phyloP scores from a whole-genome alignment of 2,797 vertebrate genomes.

The Urophycis tenuis region DNA sequence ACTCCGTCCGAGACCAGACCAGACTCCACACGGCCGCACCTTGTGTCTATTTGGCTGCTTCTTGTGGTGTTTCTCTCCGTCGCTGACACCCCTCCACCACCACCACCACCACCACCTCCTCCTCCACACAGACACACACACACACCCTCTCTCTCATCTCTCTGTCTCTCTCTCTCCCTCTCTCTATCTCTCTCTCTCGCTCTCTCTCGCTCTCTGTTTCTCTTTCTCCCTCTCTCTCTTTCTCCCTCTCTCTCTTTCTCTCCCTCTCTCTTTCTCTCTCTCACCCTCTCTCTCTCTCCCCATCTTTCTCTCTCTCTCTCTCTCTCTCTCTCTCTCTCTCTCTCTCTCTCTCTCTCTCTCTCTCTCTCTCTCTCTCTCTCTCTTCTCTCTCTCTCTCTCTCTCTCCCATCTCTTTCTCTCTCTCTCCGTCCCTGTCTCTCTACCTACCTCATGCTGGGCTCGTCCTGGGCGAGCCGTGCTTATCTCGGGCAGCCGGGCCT shows the following conservation, averaged over 20 bases:
- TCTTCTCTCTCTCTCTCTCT: slow-evolving; percentile 32
- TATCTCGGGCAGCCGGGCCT: slow-evolving; percentile 37
- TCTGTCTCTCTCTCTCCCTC: slow-evolving; percentile 27
- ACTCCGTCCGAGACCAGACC: too few species aligned
- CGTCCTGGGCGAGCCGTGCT: slow-evolving; percentile 47
- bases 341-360: slow-evolving; percentile 30
- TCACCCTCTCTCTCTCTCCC: slow-evolving; percentile 37
- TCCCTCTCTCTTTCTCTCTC: slow-evolving; percentile 24
- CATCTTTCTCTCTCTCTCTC: slow-evolving; percentile 29
- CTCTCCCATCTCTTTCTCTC: slow-evolving; percentile 35
- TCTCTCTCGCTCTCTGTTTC: not conserved
- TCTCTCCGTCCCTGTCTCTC: slow-evolving; percentile 29
- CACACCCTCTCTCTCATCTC: too few species aligned
- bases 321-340: slow-evolving; percentile 28
- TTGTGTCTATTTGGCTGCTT: too few species aligned
- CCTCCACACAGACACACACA: too few species aligned
- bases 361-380: not conserved
- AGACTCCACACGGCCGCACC: too few species aligned
- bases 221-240: too few species aligned
- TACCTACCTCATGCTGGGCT: slow-evolving; percentile 49
- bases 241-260: slow-evolving; percentile 32
- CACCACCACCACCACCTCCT: too few species aligned
- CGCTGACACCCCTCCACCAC: too few species aligned
- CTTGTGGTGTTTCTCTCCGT: too few species aligned
- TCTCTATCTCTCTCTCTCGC: slow-evolving; percentile 32